Base-by-base conservation (phyloP, 2,888 invertebrate species). In the Boloria selene region DNA sequence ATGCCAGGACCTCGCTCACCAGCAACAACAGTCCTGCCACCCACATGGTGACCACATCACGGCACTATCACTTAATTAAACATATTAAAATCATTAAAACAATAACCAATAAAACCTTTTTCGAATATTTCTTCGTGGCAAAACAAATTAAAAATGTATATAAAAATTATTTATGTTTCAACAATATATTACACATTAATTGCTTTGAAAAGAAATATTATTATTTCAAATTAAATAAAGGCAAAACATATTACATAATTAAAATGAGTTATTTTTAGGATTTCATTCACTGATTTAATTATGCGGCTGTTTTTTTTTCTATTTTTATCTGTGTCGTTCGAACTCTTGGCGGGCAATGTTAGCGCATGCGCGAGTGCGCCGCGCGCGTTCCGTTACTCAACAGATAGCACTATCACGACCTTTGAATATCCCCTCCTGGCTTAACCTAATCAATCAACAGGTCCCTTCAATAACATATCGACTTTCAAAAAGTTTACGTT, bases 11-110 rank as follows among this genome's bases (percentile, higher is more conserved):
- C 74, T 81, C 83, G 69, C 75, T 86, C 75, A 90, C 74, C 77
- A 91, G 77, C 79, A 91, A 78, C 75, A 91, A 74, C 70, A 83
- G 79, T 63, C 85, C 74, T 69, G 80, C 80, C 80, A 83, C 71
- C 88, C 87, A 87, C 91, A 91, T 91, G 74, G 73, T 87, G 79
- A 73, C 74, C 78, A 79, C 88, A 88, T 87, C 87, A 85, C 86
- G 79, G 69, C 77, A 72, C 72, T 68, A 73, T 64, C 67, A 69
- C 73, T 66, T 64, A 59, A 64, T 56, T 64, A 68, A 49, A 64
- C 53, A n/a, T 69, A 56, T 50, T 61, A 52, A n/a, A 38, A 14
- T 10, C 26, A 38, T 49, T 7, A 5, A 13, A 42, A 55, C 17
- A 42, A 17, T 13, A 42, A 10, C 31, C 31, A 38, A 38, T 38